A percentile compares a stretch with the other conserved stretches of the same genome.
Evolutionary conservation across 2,888 invertebrate genomes (phyloP).

Genomic region (Tetrapedia diversipes): DNA sequence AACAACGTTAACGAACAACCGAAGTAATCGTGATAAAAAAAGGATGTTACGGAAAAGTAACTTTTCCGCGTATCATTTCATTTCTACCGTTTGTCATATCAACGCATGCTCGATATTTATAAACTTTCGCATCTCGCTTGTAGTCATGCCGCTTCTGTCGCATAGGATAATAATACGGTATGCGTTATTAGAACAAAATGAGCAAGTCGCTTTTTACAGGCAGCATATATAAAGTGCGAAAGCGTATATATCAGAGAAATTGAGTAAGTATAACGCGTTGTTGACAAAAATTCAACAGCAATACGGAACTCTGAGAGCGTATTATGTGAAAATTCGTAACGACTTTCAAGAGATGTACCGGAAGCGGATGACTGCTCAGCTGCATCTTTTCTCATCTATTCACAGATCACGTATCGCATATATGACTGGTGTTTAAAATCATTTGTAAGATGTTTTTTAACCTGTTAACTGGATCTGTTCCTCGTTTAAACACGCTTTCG

Average conservation of each 20-base stretch:
- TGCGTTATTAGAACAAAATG: not conserved
- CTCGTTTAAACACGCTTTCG: too few species aligned
- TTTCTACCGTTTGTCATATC: not conserved
- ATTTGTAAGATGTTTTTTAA: constrained; percentile 5
- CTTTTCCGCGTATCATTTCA: not conserved
- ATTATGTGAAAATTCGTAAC: not conserved
- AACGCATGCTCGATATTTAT: constrained; percentile 19
- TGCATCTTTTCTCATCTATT: constrained; percentile 8
- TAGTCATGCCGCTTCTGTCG: constrained; percentile 45
- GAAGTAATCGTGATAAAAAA: not conserved
- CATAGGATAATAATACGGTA: constrained; percentile 4
- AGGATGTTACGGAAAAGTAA: not conserved
- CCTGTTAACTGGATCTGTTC: too few species aligned
- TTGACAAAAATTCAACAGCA: not conserved
- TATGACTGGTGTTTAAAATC: not conserved
- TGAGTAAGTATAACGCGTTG: not conserved
- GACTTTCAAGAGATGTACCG: not conserved
- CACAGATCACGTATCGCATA: constrained; percentile 4
- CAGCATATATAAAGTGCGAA: too few species aligned
- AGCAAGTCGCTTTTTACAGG: not conserved
- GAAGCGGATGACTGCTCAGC: constrained; percentile 29
- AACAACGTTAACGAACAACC: too few species aligned
- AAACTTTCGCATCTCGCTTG: constrained; percentile 1
- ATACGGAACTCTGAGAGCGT: not conserved
- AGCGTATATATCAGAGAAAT: too few species aligned